These are phyloP conservation scores for Etheostoma cragini DNA, from an alignment of 2,113 vertebrate species.

Conservation along the genomic window DNA sequence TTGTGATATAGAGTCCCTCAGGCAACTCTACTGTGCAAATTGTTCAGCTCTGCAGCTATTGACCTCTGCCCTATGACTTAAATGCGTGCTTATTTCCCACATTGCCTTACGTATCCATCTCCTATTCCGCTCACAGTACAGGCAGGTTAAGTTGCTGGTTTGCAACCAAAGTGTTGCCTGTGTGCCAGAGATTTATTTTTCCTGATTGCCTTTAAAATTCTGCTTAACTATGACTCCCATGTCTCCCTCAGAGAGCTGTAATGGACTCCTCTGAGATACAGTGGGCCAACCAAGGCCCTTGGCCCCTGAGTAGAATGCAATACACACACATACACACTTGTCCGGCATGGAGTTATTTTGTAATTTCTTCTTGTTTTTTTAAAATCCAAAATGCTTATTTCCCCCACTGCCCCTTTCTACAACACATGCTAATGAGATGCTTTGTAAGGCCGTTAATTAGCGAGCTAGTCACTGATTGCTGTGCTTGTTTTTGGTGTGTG, in stretches of 20 bases:
- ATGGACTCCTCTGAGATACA: slow-evolving; percentile 94
- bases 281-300: slow-evolving; percentile 92
- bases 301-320: slow-evolving; percentile 86
- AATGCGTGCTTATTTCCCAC: slow-evolving; percentile 35
- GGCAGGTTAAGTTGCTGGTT: slow-evolving; percentile 84
- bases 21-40: slow-evolving; percentile 2
- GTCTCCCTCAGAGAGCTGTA: slow-evolving; percentile 90
- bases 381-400: slow-evolving; percentile 84
- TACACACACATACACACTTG: slow-evolving; percentile 73
- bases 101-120: slow-evolving; percentile 43
- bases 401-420: slow-evolving; percentile 75
- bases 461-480: slow-evolving; percentile 95
- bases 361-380: slow-evolving; percentile 78
- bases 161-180: slow-evolving; percentile 78
- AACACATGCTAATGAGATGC: slow-evolving; percentile 98
- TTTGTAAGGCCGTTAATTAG: slow-evolving; percentile 99
- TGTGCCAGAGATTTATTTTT: slow-evolving; percentile 86
- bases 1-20: not conserved
- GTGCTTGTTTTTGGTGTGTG: slow-evolving; percentile 89
- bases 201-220: slow-evolving; percentile 98
- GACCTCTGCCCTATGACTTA: slow-evolving; percentile 40
- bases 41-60: slow-evolving; percentile 30
- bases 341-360: slow-evolving; percentile 53
- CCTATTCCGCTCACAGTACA: slow-evolving; percentile 71
- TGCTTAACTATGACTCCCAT: slow-evolving; percentile 95